Evolutionary conservation across 2,113 vertebrate genomes (phyloP), one percentile per base, ranked within the genome.

Genomic region (Hoplias malabaricus): DNA sequence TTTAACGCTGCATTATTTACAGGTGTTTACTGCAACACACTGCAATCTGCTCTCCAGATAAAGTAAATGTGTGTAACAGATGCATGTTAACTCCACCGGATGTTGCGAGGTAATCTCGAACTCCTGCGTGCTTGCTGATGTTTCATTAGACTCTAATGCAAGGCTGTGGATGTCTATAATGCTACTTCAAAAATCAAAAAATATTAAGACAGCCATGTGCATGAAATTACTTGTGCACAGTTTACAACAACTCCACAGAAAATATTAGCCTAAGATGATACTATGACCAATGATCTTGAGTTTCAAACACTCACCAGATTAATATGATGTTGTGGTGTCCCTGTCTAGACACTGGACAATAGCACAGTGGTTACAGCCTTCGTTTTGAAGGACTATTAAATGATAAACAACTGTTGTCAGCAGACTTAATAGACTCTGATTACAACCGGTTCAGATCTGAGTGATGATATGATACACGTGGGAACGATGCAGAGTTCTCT

Each of bases 1-100:
- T 89, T 90, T 89, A 87, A 90, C 91, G 75, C 90, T 92, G 89
- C 87, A 90, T 92, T 90, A 91, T 90, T 92, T 91, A 90, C 91
- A 91, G 87, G 87, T 88, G 82, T 82, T 87, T 77, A 80, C 73
- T 83, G 83, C 84, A 75, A 85, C 81, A 73, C 87, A 80, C 84
- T 82, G 75, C 85, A 87, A 88, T 88, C 88, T 87, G 87, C 79
- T 87, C 84, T 82, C 75, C 79, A 68, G 69, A 84, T 84, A 82
- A 81, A 82, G 69, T 87, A 25, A 54, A 14, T 79, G 69, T 42
- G 75, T 77, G 40, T 67, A 48, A 66, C 11, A 75, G 56, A 40
- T 69, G 59, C 62, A 73, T 43, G 65, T 69, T 63, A 69, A 69
- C 65, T 61, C 42, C 34, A 21, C 33, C 71, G 72, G 78, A 75